Conservation (phyloP, 2,888 invertebrate species). For the Dasypolia templi region DNA sequence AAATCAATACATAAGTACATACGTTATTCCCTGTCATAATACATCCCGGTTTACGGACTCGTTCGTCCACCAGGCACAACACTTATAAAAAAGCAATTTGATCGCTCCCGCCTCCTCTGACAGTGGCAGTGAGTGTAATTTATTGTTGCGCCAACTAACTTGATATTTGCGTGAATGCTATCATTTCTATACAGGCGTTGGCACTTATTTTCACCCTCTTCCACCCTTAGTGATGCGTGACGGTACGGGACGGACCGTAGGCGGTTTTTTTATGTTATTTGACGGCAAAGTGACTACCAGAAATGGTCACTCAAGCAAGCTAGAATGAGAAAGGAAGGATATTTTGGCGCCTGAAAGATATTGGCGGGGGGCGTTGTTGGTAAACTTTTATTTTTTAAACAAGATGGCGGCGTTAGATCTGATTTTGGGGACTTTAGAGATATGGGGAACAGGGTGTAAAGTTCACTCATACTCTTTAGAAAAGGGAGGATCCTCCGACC, state of each 20-base stretch:
- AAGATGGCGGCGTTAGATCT: not conserved
- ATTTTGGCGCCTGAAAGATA: not conserved
- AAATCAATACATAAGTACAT: not conserved
- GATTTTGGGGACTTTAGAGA: no score
- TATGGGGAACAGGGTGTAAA: no score
- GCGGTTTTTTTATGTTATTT: not conserved
- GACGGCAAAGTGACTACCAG: not conserved
- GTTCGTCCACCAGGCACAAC: conserved; percentile 11
- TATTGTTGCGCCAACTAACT: conserved; percentile 53
- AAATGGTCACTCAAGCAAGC: not conserved
- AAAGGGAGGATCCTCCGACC: no score
- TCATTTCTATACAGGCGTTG: conserved; percentile 42
- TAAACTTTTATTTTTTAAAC: not conserved
- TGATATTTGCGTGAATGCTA: conserved; percentile 51
- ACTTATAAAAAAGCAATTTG: conserved; percentile 62
- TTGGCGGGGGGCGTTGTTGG: not conserved
- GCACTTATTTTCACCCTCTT: conserved; percentile 40
- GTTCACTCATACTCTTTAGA: no score
- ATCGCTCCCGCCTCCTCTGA: conserved; percentile 45
- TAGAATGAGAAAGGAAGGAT: not conserved
- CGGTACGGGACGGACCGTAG: not conserved
- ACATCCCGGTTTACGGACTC: conserved; percentile 15
- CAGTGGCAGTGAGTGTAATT: conserved; percentile 50
- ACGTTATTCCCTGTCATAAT: not conserved
- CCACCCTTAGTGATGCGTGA: conserved; percentile 9